Conservation (phyloP, 2,888 invertebrate species). For the Apamea monoglypha region DNA sequence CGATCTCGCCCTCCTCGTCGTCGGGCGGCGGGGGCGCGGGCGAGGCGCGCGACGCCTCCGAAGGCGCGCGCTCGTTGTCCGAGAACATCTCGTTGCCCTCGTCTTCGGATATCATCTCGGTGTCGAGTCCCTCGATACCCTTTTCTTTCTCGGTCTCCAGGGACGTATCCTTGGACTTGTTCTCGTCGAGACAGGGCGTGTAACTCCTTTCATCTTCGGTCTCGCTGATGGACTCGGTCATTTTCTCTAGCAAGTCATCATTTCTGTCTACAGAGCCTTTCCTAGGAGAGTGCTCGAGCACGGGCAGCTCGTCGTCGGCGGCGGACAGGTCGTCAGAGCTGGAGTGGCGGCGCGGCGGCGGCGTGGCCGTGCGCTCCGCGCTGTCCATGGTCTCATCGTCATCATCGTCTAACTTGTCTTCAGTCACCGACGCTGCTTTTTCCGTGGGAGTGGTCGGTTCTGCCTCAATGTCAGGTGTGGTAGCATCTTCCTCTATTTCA, state of each 20-base stretch:
- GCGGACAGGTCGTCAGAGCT: constrained; percentile 36
- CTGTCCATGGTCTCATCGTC: constrained; percentile 54
- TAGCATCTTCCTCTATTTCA: constrained; percentile 15
- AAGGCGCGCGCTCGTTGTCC: constrained; percentile 87
- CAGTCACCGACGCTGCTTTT: constrained; percentile 8
- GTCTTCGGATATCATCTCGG: constrained; percentile 94
- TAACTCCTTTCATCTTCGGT: constrained; percentile 92
- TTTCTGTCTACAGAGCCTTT: constrained; percentile 49
- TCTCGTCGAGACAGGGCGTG: constrained; percentile 93
- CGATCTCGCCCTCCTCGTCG: constrained; percentile 91
- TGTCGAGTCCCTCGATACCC: constrained; percentile 91
- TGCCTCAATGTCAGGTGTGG: constrained; percentile 41
- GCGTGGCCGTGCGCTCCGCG: neutral
- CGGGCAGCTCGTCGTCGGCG: constrained; percentile 44
- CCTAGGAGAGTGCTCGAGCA: constrained; percentile 20
- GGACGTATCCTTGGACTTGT: constrained; percentile 86
- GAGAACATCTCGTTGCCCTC: constrained; percentile 92
- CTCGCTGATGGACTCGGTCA: constrained; percentile 92
- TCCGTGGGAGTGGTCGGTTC: constrained; percentile 41
- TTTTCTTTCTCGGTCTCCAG: constrained; percentile 81
- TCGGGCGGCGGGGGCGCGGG: constrained; percentile 79
- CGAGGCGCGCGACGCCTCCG: constrained; percentile 80
- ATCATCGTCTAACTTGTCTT: constrained; percentile 36
- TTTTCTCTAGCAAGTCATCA: constrained; percentile 80
- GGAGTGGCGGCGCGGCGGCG: constrained; percentile 12